Evolutionary conservation across 2,888 invertebrate genomes (phyloP).

Genomic region (Boloria euphrosyne): DNA sequence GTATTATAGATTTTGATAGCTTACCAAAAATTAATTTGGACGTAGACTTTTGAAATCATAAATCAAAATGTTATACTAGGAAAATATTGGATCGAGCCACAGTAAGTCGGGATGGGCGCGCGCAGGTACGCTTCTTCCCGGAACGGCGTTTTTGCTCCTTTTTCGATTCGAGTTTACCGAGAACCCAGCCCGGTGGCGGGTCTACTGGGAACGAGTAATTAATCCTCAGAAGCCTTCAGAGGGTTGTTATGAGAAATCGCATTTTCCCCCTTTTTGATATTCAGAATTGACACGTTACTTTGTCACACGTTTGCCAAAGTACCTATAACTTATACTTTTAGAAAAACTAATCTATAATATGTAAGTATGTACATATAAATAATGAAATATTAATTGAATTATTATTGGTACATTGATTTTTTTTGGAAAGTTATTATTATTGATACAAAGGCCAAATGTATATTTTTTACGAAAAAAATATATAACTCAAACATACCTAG

Average conservation of each 20-base stretch:
- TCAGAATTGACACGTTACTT: conserved; percentile 50
- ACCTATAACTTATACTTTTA: too few species aligned
- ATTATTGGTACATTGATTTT: too few species aligned
- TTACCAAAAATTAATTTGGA: neutral
- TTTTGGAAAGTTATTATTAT: too few species aligned
- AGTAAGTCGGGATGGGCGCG: conserved; percentile 59
- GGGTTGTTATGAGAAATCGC: conserved; percentile 78
- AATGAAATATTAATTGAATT: too few species aligned
- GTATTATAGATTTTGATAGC: too few species aligned
- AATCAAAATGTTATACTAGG: conserved; percentile 26
- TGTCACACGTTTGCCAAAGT: conserved; percentile 38
- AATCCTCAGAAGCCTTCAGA: conserved; percentile 81
- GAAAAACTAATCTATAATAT: too few species aligned
- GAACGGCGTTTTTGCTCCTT: conserved; percentile 80
- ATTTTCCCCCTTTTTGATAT: conserved; percentile 43
- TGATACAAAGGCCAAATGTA: too few species aligned
- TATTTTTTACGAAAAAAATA: too few species aligned
- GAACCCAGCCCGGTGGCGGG: conserved; percentile 79
- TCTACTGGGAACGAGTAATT: conserved; percentile 81
- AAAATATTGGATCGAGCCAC: conserved; percentile 31
- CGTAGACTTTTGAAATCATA: neutral
- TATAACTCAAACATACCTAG: too few species aligned
- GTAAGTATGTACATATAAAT: too few species aligned
- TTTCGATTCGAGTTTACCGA: conserved; percentile 80
- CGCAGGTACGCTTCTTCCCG: conserved; percentile 79